phyloP scores from a whole-genome alignment of 2,888 invertebrate species.

The Leucophenga montana region DNA sequence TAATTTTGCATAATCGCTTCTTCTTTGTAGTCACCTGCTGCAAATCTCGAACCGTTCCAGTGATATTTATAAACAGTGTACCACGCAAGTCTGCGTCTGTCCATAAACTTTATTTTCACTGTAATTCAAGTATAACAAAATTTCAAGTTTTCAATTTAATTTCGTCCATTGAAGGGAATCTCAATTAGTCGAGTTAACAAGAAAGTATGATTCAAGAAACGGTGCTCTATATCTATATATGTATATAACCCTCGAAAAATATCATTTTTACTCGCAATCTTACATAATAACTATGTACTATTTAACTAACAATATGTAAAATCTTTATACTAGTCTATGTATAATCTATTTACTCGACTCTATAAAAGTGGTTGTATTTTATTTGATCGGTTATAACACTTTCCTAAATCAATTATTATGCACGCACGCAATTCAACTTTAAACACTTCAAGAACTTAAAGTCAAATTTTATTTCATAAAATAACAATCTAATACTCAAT shows the following conservation, averaged over 20 bases:
- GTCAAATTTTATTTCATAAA: too few relatives aligned
- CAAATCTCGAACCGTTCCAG: slow-evolving; percentile 55
- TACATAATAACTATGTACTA: background rate
- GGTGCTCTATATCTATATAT: background rate
- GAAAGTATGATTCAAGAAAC: background rate
- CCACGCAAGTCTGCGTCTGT: background rate
- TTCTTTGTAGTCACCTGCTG: slow-evolving; percentile 57
- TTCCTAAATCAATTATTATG: too few relatives aligned
- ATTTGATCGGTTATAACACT: too few relatives aligned
- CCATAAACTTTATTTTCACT: too few relatives aligned
- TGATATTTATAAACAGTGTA: slow-evolving; percentile 39
- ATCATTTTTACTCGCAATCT: background rate
- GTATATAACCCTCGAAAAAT: background rate
- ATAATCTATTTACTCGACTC: too few relatives aligned
- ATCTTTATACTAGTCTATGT: too few relatives aligned
- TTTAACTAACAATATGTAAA: too few relatives aligned
- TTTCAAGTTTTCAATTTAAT: background rate
- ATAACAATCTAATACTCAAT: too few relatives aligned
- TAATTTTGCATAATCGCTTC: background rate
- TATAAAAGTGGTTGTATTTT: too few relatives aligned
- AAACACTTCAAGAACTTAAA: too few relatives aligned
- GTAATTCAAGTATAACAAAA: background rate
- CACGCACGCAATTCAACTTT: too few relatives aligned
- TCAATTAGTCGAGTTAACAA: slow-evolving; percentile 16
- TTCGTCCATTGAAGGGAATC: slow-evolving; percentile 7